Evolutionary conservation across 2,113 vertebrate genomes (phyloP), one percentile per base, ranked within the genome.

Genomic region (Shinisaurus crocodilurus): DNA sequence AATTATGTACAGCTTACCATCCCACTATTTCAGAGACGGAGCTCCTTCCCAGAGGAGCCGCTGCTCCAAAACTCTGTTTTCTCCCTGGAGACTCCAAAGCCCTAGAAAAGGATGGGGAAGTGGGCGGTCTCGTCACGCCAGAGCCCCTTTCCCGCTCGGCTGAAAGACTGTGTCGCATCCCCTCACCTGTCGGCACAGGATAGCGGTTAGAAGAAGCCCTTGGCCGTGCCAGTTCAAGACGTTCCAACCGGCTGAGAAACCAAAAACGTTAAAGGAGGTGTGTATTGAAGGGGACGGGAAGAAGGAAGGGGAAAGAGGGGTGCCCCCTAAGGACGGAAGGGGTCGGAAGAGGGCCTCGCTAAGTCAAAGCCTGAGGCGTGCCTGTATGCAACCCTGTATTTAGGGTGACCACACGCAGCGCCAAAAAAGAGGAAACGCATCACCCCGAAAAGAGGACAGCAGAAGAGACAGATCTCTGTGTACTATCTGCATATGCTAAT

Each of bases 11-110:
- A 40, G 95, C 97, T 93, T 94, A 98, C 98, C 97, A 96, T 91
- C 97, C 96, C 65, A 98, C 97, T 88, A 98, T 90, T 84, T 98
- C 96, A 15, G 97, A 98, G 83, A 98, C 98, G 37, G 98, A 96
- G 90, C 96, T 98, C 84, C 94, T 97, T 85, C 82, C 97, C 95
- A 96, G 92, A 29, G 54, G 29, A 70, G 88, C 15, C 75, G 88
- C 12, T 74, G 77, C 27, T 94, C 74, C 82, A 95, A 0, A 1
- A 54, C 91, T 94, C 29, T 91, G 70, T 27, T 70, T 96, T 95
- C 92, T 91, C 94, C 87, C 86, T 92, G 84, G 94, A 82, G 95
- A 94, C 89, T 18, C 86, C 70, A 95, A 95, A 45, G 98, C 91
- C 32, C 91, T 93, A 90, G 85, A 97, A 85, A 98, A 92, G 63